These are phyloP conservation scores for Ligdia adustata DNA, from an alignment of 2,888 invertebrate species.

Conservation along the genomic window DNA sequence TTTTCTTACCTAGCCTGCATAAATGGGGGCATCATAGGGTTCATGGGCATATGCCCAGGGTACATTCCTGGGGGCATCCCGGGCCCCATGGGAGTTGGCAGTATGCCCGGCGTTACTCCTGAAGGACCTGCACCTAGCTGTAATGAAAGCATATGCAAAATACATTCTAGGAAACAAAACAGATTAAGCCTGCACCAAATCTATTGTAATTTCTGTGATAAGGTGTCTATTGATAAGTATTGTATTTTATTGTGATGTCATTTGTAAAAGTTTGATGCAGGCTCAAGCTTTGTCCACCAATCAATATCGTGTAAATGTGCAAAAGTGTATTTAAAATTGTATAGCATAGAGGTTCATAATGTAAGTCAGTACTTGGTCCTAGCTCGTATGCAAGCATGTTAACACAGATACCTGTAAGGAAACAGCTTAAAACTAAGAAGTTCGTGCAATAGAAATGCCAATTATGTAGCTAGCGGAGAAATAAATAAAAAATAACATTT, in stretches of 20 bases:
- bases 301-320: slow-evolving; percentile 3
- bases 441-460: slow-evolving; percentile 19
- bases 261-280: slow-evolving; percentile 3
- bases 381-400: slow-evolving; percentile 20
- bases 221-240: no score
- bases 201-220: no score
- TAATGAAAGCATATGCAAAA: slow-evolving; percentile 6
- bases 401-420: slow-evolving; percentile 7
- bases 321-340: slow-evolving; percentile 2
- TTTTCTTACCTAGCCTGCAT: slow-evolving; percentile 85
- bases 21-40: slow-evolving; percentile 88
- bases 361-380: slow-evolving; percentile 9
- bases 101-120: slow-evolving; percentile 84
- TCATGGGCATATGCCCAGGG: slow-evolving; percentile 87
- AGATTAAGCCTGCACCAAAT: neutral
- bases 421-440: slow-evolving; percentile 7
- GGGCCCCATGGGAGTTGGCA: slow-evolving; percentile 83
- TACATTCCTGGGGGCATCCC: slow-evolving; percentile 87
- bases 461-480: slow-evolving; percentile 9
- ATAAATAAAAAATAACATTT: slow-evolving; percentile 6
- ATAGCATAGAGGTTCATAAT: slow-evolving; percentile 7
- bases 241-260: no score
- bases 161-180: neutral
- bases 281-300: neutral
- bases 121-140: slow-evolving; percentile 84